phyloP scores from a whole-genome alignment of 2,888 invertebrate species.

The Drosophila histrio region DNA sequence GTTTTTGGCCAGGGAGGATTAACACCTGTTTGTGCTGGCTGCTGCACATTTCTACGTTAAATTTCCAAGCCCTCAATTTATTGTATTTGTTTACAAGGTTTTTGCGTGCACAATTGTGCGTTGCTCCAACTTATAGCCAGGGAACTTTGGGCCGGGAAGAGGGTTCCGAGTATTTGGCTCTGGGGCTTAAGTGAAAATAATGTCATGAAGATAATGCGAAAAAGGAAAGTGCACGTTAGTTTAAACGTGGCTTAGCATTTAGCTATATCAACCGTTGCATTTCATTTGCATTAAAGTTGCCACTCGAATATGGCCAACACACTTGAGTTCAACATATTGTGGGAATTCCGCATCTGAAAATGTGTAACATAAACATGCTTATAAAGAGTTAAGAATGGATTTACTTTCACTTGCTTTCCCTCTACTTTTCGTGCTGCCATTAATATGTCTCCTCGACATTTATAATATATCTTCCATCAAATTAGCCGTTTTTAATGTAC shows the following conservation, averaged over 20 bases:
- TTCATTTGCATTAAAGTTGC: conserved; percentile 68
- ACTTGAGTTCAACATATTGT: conserved; percentile 41
- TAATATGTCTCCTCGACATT: conserved; percentile 1
- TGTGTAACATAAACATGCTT: conserved; percentile 13
- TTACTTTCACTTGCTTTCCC: conserved; percentile 9
- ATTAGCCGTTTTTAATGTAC: no score
- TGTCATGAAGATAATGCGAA: conserved; percentile 67
- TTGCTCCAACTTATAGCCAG: conserved; percentile 52
- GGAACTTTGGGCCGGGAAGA: neutral
- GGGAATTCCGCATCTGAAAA: conserved; percentile 12
- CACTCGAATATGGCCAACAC: conserved; percentile 40
- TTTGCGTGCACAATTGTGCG: conserved; percentile 72
- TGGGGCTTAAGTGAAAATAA: conserved; percentile 70
- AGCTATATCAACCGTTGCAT: conserved; percentile 38
- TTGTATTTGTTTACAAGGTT: conserved; percentile 77
- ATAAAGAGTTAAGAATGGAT: conserved; percentile 28
- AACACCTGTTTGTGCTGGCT: conserved; percentile 76
- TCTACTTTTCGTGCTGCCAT: neutral
- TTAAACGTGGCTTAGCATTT: conserved; percentile 41
- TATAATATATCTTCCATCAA: no score
- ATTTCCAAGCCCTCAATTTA: conserved; percentile 70
- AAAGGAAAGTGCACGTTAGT: conserved; percentile 65
- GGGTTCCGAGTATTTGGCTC: conserved; percentile 32
- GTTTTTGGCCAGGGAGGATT: conserved; percentile 64
- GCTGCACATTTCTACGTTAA: conserved; percentile 56